A percentile compares a stretch with the other conserved stretches of the same genome.
These are phyloP conservation scores for Lordiphosa andalusiaca DNA, from an alignment of 2,888 invertebrate species.

Conservation along the genomic window DNA sequence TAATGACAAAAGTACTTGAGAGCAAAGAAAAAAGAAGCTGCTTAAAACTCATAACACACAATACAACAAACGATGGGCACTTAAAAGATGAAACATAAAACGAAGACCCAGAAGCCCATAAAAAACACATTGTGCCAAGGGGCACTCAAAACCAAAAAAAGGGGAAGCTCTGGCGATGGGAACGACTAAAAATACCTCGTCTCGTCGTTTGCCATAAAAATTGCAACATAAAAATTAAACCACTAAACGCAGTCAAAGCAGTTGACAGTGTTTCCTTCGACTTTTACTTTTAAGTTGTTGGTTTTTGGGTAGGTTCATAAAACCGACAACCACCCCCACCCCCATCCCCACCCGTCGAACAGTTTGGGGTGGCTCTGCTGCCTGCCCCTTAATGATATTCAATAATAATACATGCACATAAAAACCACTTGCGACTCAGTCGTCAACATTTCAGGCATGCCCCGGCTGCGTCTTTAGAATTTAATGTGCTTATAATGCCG, in stretches of 20 bases:
- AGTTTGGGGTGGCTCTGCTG: too few relatives aligned
- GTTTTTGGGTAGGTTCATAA: constrained; percentile 18
- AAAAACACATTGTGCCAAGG: constrained; percentile 68
- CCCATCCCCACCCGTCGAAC: too few relatives aligned
- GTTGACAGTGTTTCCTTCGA: constrained; percentile 4
- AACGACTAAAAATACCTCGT: constrained; percentile 2
- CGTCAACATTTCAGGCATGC: constrained; percentile 63
- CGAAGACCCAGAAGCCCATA: constrained; percentile 60
- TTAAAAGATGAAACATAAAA: constrained; percentile 73
- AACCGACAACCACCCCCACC: background rate
- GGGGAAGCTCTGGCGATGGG: constrained; percentile 25
- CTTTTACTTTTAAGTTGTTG: constrained; percentile 13
- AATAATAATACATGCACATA: constrained; percentile 66
- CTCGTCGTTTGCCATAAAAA: constrained; percentile 48
- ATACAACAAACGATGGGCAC: constrained; percentile 52
- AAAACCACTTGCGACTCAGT: constrained; percentile 67
- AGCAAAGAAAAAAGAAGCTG: constrained; percentile 36
- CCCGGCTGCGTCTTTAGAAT: constrained; percentile 67
- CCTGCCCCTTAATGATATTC: constrained; percentile 63
- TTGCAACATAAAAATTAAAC: constrained; percentile 70
- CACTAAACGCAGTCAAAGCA: constrained; percentile 63
- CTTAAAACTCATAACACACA: constrained; percentile 40
- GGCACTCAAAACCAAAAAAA: constrained; percentile 57
- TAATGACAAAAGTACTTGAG: constrained; percentile 43
- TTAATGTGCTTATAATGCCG: constrained; percentile 76